Conservation (phyloP, 1,140 invertebrate species). For the Chrysopa pallens region DNA sequence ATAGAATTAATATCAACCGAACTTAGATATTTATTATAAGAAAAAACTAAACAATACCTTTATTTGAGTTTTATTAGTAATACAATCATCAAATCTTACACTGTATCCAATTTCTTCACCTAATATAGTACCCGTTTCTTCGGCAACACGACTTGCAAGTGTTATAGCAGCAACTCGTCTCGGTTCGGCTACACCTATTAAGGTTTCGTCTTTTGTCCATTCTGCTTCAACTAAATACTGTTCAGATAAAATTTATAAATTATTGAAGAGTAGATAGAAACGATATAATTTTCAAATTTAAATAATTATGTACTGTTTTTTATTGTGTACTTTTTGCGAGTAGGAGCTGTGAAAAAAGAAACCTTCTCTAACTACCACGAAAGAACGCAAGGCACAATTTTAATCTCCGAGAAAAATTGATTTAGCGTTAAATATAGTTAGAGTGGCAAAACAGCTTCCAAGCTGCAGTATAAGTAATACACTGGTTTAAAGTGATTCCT, state of each 20-base stretch:
- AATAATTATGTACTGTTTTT: too few species aligned
- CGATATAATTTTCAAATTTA: too few species aligned
- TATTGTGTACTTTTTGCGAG: too few species aligned
- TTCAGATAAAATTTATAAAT: background rate
- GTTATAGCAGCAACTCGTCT: slow-evolving; percentile 78
- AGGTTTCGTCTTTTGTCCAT: slow-evolving; percentile 51
- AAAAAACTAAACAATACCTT: slow-evolving; percentile 39
- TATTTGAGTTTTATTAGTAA: slow-evolving; percentile 54
- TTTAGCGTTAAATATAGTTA: too few species aligned
- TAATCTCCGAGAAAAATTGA: too few species aligned
- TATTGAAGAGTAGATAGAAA: too few species aligned
- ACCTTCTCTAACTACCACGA: too few species aligned
- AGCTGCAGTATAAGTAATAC: too few species aligned
- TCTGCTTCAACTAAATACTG: slow-evolving; percentile 85
- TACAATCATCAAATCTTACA: slow-evolving; percentile 79
- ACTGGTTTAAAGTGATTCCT: too few species aligned
- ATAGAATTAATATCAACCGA: background rate
- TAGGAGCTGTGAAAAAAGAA: too few species aligned
- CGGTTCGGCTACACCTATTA: slow-evolving; percentile 82
- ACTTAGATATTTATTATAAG: background rate
- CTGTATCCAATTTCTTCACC: slow-evolving; percentile 82
- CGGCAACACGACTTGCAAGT: slow-evolving; percentile 74
- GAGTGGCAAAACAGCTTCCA: too few species aligned
- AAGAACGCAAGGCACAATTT: too few species aligned
- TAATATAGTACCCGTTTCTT: slow-evolving; percentile 58